Conservation (phyloP, 2,888 invertebrate species). For the Dorcus hopei region DNA sequence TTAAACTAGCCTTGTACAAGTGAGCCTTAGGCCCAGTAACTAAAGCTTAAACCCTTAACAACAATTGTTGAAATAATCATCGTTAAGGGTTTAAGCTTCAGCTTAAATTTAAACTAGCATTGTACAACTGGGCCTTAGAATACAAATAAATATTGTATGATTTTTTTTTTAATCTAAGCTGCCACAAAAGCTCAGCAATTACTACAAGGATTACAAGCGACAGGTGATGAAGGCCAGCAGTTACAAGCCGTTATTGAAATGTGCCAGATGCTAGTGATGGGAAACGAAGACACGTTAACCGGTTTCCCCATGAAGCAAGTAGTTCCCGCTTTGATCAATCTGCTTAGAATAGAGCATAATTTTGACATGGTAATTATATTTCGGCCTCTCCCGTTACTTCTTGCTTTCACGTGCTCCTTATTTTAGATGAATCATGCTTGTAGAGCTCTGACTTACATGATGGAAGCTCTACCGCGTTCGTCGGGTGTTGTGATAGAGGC, state of each 20-base stretch:
- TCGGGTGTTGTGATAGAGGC: slow-evolving; percentile 95
- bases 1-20: too few relatives aligned
- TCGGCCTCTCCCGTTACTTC: not conserved
- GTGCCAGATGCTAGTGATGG: slow-evolving; percentile 98
- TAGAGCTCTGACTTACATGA: slow-evolving; percentile 97
- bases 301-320: slow-evolving; percentile 99
- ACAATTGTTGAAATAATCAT: not conserved
- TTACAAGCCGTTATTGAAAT: slow-evolving; percentile 96
- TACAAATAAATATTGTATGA: not conserved
- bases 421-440: slow-evolving; percentile 95
- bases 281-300: slow-evolving; percentile 95
- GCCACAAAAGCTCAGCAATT: slow-evolving; percentile 92
- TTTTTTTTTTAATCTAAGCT: slow-evolving; percentile 40
- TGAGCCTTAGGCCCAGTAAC: too few relatives aligned
- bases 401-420: not conserved
- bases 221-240: slow-evolving; percentile 93
- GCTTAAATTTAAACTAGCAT: too few relatives aligned
- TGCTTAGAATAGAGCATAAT: slow-evolving; percentile 96
- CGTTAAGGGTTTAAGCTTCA: not conserved
- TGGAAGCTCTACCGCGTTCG: slow-evolving; percentile 96
- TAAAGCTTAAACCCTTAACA: not conserved
- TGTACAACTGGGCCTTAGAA: not conserved
- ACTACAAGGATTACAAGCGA: slow-evolving; percentile 86
- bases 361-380: slow-evolving; percentile 79
- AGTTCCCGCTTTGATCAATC: slow-evolving; percentile 88